Evolutionary conservation across 2,797 vertebrate genomes (phyloP), one percentile per base, ranked within the genome.

Genomic region (Otolemur crassicaudatus): DNA sequence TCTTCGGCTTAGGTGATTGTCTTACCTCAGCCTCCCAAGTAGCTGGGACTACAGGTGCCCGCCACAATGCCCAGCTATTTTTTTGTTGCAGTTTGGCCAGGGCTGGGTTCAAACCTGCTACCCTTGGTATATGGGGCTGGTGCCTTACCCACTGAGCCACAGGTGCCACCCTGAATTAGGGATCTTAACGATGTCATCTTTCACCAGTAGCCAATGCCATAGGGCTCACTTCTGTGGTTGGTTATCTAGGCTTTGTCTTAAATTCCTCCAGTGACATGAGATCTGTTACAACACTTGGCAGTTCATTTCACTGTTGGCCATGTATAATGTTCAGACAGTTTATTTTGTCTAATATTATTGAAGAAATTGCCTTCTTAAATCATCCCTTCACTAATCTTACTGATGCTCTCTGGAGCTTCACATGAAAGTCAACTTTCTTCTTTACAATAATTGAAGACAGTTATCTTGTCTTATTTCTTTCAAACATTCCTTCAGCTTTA

Each of bases 381-480:
- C 43, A 90, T 76, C 11, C 14, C 29, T 94, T 88, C 56, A 34
- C 34, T 72, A 61, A 95, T 76, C 61, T 86, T 37, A 40, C 27
- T 49, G 82, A 80, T 67, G 43, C 37, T 91, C 53, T 91, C 80
- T 56, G 56, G 76, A 93, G 69, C 85, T 31, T 92, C 90, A 67
- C 4, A 76, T 16, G 60, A 90, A 88, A 90, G 46, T 87, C 84
- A 94, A 63, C 76, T 79, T 88, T 16, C 34, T 94, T 79, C 75
- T 88, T 72, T 82, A 60, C 83, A 87, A 80, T 80, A 96, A 91
- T 91, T 90, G 67, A 96, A 81, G 60, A 73, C 53, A 76, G 53
- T 80, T 93, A 94, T 90, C 65, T 91, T 91, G 75, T 94, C 91
- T 93, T 31, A 84, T 93, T 92, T 90, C 80, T 95, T 93, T 96